Base-by-base conservation (phyloP, 2,797 vertebrate genomes). In the Urophycis tenuis region DNA sequence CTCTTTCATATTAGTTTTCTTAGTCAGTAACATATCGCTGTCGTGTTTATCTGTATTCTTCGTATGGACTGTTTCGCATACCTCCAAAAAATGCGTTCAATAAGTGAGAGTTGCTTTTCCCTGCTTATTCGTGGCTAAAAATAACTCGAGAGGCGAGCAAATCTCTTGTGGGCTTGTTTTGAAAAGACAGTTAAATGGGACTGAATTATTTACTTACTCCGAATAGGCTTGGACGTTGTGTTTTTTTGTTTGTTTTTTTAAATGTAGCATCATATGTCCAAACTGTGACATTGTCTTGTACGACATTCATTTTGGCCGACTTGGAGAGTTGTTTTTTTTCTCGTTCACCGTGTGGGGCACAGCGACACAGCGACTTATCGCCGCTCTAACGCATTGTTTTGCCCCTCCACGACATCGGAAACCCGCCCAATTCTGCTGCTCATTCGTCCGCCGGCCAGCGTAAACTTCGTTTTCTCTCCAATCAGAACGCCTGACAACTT, bases 331-430 rank as follows among this genome's bases (percentile, higher is more conserved):
- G 53, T 60, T 60, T 53, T 53, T 29, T 29, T 8, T 67, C 15
- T 60, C 4, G 53, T 25, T 60, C 53, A 60, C 53, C 53, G 53
- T 60, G 82, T 76, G 85, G 39, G 39, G 39, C 39, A 81, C 73
- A 74, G 74, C 53, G 72, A 53, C 81, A 79, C 77, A 19, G 71
- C 30, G 85, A 89, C 85, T 89, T 87, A 86, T 88, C 83, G 82
- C 83, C 82, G 77, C 72, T 86, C 81, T 84, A 79, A 22, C 86
- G 85, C 85, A 80, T 91, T 89, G 88, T 89, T 92, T 84, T 88
- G 86, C 83, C 84, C 82, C 86, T 91, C 90, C 87, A 86, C 89
- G 84, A 81, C 80, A 77, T 81, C 88, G 87, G 85, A 89, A 85
- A 81, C 78, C 83, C 80, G 89, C 86, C 89, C 86, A 85, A 80